Base-by-base conservation (phyloP, 2,888 invertebrate species). In the Nowickia ferox region DNA sequence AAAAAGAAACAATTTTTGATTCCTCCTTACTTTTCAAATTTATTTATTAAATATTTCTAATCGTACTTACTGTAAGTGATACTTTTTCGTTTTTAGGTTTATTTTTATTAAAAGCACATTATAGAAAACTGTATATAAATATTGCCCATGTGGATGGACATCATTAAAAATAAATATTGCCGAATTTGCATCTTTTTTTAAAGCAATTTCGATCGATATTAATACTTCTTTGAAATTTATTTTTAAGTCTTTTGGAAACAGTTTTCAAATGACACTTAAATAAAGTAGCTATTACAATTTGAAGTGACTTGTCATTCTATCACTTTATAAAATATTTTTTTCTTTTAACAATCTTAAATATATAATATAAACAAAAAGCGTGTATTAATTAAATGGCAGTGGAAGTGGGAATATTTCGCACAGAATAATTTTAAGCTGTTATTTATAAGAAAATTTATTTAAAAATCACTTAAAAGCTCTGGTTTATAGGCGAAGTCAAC, bases 241-340 rank as follows among this genome's bases (percentile, higher is more conserved):
- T 17, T 68, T 51, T 42, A 42, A 61, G 53, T 38, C 13, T 46
- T 48, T 57, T 46, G 46, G 55, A 17, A 57, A 65, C 9, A 69
- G 19, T 63, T 48, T 57, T 68, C 4, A 69, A 78, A 42, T 22
- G 51, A 53, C 68, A 68, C 38, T 61, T 61, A 10, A 77, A 59
- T 69, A 78, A 66, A 76, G 66, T 46, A 76, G 76, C 55, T 40
- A 9, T 46, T 76, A 57, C 2, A n/a, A 57, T 30, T 13, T 30
- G 55, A 77, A 77, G 48, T 59, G 77, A 42, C 68, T 65, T 65
- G 44, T 55, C 68, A 59, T 59, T 77, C 46, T 77, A 46, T 59
- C 74, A 61, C 11, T 68, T n/a, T 13, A 53, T 30, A 48, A 11
- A 38, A 17, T 15, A 4, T 57, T 17, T 40, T 44, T 42, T 22